Base-by-base conservation (phyloP, 92 coral and sea anemone genomes). In the Nematostella vectensis region DNA sequence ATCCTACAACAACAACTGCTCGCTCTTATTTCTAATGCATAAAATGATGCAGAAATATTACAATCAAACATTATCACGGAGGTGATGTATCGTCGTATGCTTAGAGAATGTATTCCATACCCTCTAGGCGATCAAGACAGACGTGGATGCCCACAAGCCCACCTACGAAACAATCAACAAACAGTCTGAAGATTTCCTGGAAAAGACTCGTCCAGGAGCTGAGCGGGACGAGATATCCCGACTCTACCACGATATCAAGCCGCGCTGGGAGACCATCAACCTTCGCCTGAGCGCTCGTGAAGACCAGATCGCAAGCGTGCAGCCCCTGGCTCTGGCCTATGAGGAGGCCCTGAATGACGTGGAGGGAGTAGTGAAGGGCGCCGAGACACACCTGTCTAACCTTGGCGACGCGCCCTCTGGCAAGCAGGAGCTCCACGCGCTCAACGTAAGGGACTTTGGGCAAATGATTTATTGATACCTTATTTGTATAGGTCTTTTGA, bases 301-400 rank as follows among this genome's bases (percentile, higher is more conserved):
- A 38, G 65, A 64, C 33, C 88, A 86, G 48, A 48, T 91, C 37
- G 76, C 61, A 26, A 85, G 77, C 44, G 58, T 86, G n/a, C 49
- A 85, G 25, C 98, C 98, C 54, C 89, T 91, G 76, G 87, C 98
- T 47, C 82, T 75, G 70, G 82, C 81, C 25, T 91, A 81, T 77
- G 80, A 82, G 65, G 89, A 75, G 63, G 80, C 94, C 31, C 56
- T 83, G 38, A 78, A 82, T 72, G 83, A 88, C 45, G 93, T 91
- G 37, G 88, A 88, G 26, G 91, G 83, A 54, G 95, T 91, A 25
- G 88, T 85, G 1, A 57, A 72, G 21, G 25, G 76, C 47, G 95
- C 84, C 1, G 98, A 85, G 54, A 67, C 85, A 3, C 76, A 73
- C 40, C 71, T 86, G 58, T 81, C 77, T 19, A 63, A 86, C 16